phyloP scores from a whole-genome alignment of 2,888 invertebrate species.

The Empis stercorea region DNA sequence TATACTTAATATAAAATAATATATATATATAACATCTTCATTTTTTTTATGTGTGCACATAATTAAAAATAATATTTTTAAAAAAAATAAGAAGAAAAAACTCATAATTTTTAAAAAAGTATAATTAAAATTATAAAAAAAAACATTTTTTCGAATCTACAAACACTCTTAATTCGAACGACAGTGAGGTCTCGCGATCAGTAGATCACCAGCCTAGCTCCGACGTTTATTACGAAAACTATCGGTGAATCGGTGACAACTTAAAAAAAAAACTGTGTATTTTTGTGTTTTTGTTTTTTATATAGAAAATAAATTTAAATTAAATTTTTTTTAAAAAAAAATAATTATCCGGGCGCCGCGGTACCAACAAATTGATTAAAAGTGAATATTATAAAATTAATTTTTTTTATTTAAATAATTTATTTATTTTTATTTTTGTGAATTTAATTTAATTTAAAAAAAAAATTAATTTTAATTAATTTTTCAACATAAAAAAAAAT shows the following conservation, averaged over 20 bases:
- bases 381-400: neutral
- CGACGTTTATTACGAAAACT: constrained; percentile 37
- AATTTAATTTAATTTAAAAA: neutral
- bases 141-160: constrained; percentile 26
- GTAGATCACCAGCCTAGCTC: constrained; percentile 41
- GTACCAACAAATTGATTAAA: neutral
- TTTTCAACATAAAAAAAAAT: constrained; percentile 12
- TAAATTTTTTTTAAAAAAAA: too few species aligned
- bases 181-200: constrained; percentile 40
- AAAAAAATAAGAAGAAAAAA: neutral
- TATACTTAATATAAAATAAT: too few species aligned
- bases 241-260: constrained; percentile 38
- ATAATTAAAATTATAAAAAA: too few species aligned
- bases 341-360: neutral
- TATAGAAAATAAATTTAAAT: neutral
- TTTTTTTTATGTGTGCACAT: too few species aligned
- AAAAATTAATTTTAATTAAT: constrained; percentile 8
- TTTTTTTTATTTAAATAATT: neutral
- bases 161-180: constrained; percentile 39
- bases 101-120: neutral
- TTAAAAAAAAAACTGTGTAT: constrained; percentile 24
- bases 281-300: constrained; percentile 11
- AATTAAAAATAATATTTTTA: neutral
- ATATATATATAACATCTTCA: too few species aligned
- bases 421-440: neutral